Base-by-base conservation (phyloP, 2,113 vertebrate species). In the Ahaetulla prasina region DNA sequence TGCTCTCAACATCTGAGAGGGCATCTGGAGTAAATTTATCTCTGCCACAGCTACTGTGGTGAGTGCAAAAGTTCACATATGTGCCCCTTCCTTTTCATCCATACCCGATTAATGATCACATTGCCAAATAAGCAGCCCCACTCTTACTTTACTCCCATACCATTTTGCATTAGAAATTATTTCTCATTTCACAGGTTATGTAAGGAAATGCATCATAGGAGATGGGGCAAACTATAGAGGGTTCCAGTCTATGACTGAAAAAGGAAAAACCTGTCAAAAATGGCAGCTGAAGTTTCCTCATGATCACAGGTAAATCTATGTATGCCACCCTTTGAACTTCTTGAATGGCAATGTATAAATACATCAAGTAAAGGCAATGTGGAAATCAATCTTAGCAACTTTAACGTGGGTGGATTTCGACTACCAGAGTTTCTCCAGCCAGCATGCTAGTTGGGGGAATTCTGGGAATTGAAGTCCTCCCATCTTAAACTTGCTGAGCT, bases 281-380 rank as follows among this genome's bases (percentile, higher is more conserved):
- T 99, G 99, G 99, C 98, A 96, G 94, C 97, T 97, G 90, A 99
- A 97, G 10, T 98, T 98, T 49, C 99, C 99, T 23, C 98, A 99
- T 1, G 99, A 99, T 87, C 99, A 99, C 98, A 99, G 98, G 91
- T 92, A 88, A 68, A 60, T 91, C 27, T 60, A 11, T 47, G 39
- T 18, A n/a, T 47, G 27, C 18, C 22, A 3, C n/a, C 2, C 11
- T 50, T 23, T 8, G n/a, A 74, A 52, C 47, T n/a, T 50, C 43
- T 57, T 86, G 43, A 50, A 87, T 16, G 27, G 12, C 16, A 35
- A 12, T 63, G 27, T 49, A 20, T 57, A 91, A 55, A 91, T 85
- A 35, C 7, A 18, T 47, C 10, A 91, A 84, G 50, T 30, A 52
- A 57, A 47, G 43, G 45, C 50, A 74, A 8, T 3, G n/a, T 68